Conservation (phyloP, 2,888 invertebrate genomes). For the Hyles lineata region DNA sequence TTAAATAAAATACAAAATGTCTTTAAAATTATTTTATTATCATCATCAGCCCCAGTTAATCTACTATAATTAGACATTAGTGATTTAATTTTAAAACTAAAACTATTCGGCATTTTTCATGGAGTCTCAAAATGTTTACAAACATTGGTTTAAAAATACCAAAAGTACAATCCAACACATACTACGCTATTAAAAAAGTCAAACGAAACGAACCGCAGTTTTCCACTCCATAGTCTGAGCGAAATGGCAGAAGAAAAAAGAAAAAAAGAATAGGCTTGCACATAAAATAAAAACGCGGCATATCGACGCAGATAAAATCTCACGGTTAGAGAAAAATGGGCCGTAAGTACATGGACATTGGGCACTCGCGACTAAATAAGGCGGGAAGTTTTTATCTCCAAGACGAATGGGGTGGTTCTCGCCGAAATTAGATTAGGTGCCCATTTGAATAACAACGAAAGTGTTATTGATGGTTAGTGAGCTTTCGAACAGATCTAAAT, state of each 20-base stretch:
- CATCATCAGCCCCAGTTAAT: no score
- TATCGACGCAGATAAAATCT: constrained; percentile 26
- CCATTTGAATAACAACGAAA: constrained; percentile 55
- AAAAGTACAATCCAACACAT: not conserved
- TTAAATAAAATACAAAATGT: no score
- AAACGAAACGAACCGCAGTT: not conserved
- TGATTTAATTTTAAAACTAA: no score
- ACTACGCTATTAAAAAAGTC: not conserved
- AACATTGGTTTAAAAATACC: not conserved
- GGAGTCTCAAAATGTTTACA: no score
- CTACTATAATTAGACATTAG: no score
- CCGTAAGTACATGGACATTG: constrained; percentile 35
- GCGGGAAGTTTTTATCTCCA: constrained; percentile 39
- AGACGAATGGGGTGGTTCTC: constrained; percentile 30
- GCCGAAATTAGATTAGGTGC: constrained; percentile 51
- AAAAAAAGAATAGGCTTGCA: constrained; percentile 18
- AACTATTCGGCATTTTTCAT: no score
- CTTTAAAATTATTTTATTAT: no score
- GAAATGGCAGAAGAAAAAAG: constrained; percentile 8
- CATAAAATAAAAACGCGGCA: constrained; percentile 26
- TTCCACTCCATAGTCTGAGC: not conserved
- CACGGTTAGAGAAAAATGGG: constrained; percentile 21
- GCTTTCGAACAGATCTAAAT: not conserved
- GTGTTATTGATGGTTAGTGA: constrained; percentile 36
- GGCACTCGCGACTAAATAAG: constrained; percentile 38